phyloP scores from a whole-genome alignment of 2,797 vertebrate genomes.

The Glyptemys insculpta region DNA sequence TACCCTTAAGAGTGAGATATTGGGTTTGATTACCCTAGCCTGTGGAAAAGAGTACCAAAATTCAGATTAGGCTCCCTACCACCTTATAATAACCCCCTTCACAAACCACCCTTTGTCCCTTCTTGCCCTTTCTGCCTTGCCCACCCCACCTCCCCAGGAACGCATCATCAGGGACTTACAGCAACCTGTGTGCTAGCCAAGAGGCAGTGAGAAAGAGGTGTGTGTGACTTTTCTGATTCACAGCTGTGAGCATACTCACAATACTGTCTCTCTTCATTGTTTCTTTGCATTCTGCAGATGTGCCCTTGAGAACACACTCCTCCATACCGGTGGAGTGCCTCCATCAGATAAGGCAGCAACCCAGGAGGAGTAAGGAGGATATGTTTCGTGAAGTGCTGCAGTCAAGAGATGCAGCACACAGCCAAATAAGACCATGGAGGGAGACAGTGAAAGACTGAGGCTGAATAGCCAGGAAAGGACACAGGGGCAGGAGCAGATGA shows the following conservation, averaged over 20 bases:
- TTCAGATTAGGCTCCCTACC: not conserved
- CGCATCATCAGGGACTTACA: not conserved
- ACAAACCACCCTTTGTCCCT: not conserved
- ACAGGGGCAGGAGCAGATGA: not conserved
- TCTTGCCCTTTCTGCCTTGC: not conserved
- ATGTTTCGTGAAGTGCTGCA: not conserved
- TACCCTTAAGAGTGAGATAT: not conserved
- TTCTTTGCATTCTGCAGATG: not conserved
- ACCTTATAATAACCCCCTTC: not conserved
- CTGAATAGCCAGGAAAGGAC: not conserved
- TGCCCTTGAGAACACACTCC: not conserved
- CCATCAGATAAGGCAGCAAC: not conserved
- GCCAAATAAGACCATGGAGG: not conserved
- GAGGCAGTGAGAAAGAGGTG: not conserved
- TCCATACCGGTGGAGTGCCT: not conserved
- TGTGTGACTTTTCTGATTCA: not conserved
- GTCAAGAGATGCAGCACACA: not conserved
- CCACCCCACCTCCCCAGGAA: too few relatives aligned
- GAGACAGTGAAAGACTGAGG: not conserved
- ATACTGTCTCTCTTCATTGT: not conserved
- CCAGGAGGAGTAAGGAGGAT: not conserved
- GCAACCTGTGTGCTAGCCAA: not conserved
- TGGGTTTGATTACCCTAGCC: not conserved
- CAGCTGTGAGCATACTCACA: not conserved
- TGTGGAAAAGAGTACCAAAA: not conserved